Conservation (phyloP, 2,888 invertebrate species). For the Torymus texanus region DNA sequence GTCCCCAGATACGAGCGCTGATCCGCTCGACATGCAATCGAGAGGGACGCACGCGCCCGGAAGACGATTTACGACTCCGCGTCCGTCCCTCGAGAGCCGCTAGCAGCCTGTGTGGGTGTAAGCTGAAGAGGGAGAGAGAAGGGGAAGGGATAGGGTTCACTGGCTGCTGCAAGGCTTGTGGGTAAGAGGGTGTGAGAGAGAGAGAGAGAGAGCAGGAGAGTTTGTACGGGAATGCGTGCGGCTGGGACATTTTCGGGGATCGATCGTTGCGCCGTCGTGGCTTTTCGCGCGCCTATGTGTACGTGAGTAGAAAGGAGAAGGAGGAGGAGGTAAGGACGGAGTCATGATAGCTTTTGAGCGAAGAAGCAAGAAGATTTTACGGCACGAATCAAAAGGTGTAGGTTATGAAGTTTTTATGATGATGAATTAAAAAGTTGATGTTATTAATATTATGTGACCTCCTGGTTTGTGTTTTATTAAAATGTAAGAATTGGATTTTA, state of each 20-base stretch:
- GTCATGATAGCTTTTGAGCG: no score
- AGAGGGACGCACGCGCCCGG: constrained; percentile 56
- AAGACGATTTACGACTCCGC: constrained; percentile 61
- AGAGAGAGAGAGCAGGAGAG: constrained; percentile 6
- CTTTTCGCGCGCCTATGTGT: no score
- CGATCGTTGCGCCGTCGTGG: not conserved
- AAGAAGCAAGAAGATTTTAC: no score
- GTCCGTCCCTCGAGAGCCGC: not conserved
- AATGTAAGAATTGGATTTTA: no score
- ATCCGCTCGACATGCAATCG: constrained; percentile 59
- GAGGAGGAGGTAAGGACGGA: no score
- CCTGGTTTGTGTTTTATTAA: no score
- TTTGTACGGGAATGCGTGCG: not conserved
- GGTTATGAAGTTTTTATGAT: no score
- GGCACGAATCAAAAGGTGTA: no score
- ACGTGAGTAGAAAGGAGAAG: no score
- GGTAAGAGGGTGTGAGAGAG: constrained; percentile 4
- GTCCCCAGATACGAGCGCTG: constrained; percentile 58
- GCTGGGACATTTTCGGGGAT: constrained; percentile 2
- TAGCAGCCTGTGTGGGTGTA: not conserved
- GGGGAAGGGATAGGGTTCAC: not conserved
- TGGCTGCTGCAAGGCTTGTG: not conserved
- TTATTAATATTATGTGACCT: no score
- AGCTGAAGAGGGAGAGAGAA: no score
- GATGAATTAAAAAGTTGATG: no score